A percentile compares a stretch with the other conserved stretches of the same genome.
Evolutionary conservation across 2,888 invertebrate species (phyloP).

Genomic region (Brachyopa scutellaris): DNA sequence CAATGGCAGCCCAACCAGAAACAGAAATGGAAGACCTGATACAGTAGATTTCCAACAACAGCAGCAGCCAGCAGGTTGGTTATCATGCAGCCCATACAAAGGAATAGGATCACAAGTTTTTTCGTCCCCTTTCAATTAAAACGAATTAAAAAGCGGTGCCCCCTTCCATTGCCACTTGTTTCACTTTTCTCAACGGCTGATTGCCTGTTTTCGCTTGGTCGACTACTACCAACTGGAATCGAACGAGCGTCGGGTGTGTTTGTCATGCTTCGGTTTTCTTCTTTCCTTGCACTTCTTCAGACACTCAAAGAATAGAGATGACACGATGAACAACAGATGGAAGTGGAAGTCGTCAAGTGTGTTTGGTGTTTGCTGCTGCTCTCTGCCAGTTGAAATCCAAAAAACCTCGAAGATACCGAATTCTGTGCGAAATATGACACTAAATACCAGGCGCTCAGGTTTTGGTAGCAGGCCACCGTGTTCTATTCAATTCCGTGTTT

Average conservation of each 20-base stretch:
- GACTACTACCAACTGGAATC: conserved; percentile 68
- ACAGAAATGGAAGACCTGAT: too few species aligned
- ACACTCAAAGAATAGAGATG: conserved; percentile 68
- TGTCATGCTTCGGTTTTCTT: conserved; percentile 14
- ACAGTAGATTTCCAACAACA: conserved; percentile 32
- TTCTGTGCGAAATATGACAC: conserved; percentile 82
- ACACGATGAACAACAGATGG: conserved; percentile 40
- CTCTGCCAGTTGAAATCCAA: conserved; percentile 43
- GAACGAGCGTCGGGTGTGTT: conserved; percentile 39
- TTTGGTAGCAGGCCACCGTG: neutral
- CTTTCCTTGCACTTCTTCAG: conserved; percentile 63
- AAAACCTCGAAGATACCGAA: conserved; percentile 75
- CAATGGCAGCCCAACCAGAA: too few species aligned
- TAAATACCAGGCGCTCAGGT: conserved; percentile 78
- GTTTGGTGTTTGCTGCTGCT: conserved; percentile 26
- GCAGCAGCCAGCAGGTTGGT: conserved; percentile 47
- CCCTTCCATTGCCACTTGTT: conserved; percentile 8
- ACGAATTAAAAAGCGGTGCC: neutral
- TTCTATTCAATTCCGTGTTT: conserved; percentile 14
- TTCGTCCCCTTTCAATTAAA: conserved; percentile 7
- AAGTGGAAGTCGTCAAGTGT: conserved; percentile 2
- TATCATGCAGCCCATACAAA: conserved; percentile 51
- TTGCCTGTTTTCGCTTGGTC: conserved; percentile 71
- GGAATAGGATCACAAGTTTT: too few species aligned
- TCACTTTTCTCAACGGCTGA: conserved; percentile 48